Evolutionary conservation across 2,888 invertebrate genomes (phyloP).

Genomic region (Protodeltote pygarga): DNA sequence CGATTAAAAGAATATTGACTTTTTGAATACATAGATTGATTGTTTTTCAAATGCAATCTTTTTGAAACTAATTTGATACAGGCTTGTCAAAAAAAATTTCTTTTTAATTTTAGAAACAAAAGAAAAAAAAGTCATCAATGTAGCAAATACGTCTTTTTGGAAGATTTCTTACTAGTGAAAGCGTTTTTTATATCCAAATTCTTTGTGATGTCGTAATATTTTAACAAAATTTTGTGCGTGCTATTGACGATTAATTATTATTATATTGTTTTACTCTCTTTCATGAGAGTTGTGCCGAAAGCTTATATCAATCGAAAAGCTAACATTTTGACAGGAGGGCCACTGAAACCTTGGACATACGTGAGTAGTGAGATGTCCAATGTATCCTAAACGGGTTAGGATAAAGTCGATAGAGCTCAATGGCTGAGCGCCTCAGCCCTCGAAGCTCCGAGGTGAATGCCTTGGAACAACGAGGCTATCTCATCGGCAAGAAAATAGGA

Average conservation of each 20-base stretch:
- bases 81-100: constrained; percentile 63
- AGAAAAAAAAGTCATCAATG: constrained; percentile 82
- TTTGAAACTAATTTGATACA: constrained; percentile 44
- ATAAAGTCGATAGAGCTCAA: constrained; percentile 86
- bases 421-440: constrained; percentile 92
- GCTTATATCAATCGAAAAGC: constrained; percentile 65
- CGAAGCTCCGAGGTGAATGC: constrained; percentile 94
- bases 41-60: constrained; percentile 27
- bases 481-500: constrained; percentile 95
- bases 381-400: constrained; percentile 86
- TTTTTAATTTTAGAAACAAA: constrained; percentile 84
- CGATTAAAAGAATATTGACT: too few species aligned
- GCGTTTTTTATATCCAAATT: constrained; percentile 86
- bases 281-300: constrained; percentile 79
- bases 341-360: constrained; percentile 76
- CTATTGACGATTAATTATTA: constrained; percentile 64
- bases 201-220: constrained; percentile 86
- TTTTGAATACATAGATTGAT: constrained; percentile 6
- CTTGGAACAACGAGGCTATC: constrained; percentile 93
- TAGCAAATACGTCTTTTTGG: constrained; percentile 83
- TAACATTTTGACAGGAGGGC: constrained; percentile 78
- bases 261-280: constrained; percentile 72
- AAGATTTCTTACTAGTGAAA: constrained; percentile 81
- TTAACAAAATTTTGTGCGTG: constrained; percentile 83
- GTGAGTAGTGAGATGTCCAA: constrained; percentile 85